Percentiles rank a stretch among this genome's conserved stretches.
Conservation (phyloP, 2,113 vertebrate species). For the Cebidichthys violaceus region DNA sequence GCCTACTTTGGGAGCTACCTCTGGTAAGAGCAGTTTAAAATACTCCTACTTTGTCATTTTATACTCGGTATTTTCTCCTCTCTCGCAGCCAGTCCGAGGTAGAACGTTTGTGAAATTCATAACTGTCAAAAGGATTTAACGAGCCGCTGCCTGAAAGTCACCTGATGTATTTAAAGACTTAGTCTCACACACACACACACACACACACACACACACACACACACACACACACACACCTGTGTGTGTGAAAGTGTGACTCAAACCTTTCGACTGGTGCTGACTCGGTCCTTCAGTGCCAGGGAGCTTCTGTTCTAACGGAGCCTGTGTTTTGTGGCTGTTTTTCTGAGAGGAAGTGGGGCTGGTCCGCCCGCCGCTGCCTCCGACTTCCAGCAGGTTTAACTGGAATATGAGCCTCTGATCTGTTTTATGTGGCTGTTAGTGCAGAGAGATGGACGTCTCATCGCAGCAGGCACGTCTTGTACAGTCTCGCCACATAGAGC, state of each 20-base stretch:
- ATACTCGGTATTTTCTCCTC: constrained; percentile 7
- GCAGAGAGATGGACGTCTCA: constrained; percentile 32
- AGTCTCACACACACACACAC: too few relatives aligned
- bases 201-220: too few relatives aligned
- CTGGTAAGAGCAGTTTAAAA: constrained; percentile 85
- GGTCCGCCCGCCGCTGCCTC: constrained; percentile 37
- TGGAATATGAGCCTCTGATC: constrained; percentile 69
- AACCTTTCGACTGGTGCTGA: constrained; percentile 40
- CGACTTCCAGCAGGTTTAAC: constrained; percentile 79
- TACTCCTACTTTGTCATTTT: constrained; percentile 50
- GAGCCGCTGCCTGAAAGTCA: constrained; percentile 35
- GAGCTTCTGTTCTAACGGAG: constrained; percentile 46
- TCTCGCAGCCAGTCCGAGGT: background rate
- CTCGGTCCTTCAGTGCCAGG: constrained; percentile 36
- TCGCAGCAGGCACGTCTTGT: constrained; percentile 60
- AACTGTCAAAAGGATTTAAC: constrained; percentile 33
- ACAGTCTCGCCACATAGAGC: constrained; percentile 41
- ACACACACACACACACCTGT: too few relatives aligned
- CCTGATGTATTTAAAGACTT: constrained; percentile 39
- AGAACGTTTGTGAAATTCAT: constrained; percentile 33
- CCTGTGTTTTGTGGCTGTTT: constrained; percentile 44
- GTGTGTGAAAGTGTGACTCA: constrained; percentile 64
- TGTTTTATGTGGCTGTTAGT: constrained; percentile 59
- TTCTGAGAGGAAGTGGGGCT: constrained; percentile 60
- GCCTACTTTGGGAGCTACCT: constrained; percentile 99